Conservation (phyloP, 2,797 vertebrate genomes). For the Remorina albescens region DNA sequence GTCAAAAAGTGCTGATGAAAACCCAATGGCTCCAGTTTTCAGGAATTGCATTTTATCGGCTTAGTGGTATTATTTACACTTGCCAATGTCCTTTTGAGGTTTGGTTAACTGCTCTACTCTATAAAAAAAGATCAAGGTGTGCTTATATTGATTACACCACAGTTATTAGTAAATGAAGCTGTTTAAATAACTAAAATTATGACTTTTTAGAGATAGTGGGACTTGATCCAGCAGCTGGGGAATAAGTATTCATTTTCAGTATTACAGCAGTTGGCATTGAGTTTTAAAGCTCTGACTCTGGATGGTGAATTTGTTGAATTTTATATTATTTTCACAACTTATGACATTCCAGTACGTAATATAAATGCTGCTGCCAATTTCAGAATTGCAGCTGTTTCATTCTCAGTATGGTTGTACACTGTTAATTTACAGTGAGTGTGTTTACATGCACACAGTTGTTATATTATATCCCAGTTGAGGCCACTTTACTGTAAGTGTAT, state of each 20-base stretch:
- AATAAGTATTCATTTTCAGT: slow-evolving; percentile 15
- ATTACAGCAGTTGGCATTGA: slow-evolving; percentile 13
- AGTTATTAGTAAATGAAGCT: background rate
- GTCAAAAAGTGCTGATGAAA: slow-evolving; percentile 16
- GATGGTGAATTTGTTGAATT: slow-evolving; percentile 20
- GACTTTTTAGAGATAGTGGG: slow-evolving; percentile 1
- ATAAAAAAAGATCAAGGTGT: background rate
- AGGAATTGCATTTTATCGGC: background rate
- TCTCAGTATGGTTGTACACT: slow-evolving; percentile 12
- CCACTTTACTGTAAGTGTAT: slow-evolving; percentile 1
- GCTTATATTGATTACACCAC: too few species aligned
- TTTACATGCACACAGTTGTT: slow-evolving; percentile 37
- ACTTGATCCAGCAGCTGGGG: slow-evolving; percentile 10
- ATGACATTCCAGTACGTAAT: slow-evolving; percentile 34
- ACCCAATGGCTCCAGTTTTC: background rate
- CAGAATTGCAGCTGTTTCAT: slow-evolving; percentile 7
- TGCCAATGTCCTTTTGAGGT: background rate
- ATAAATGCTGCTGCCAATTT: slow-evolving; percentile 10
- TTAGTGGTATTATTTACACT: slow-evolving; percentile 8
- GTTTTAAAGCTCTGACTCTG: slow-evolving; percentile 26
- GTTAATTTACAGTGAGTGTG: slow-evolving; percentile 18
- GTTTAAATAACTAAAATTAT: background rate
- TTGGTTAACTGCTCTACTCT: background rate
- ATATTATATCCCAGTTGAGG: background rate
- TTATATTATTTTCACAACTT: background rate